These are phyloP conservation scores for Telenomus remus DNA, from an alignment of 1,140 invertebrate genomes.

Conservation along the genomic window DNA sequence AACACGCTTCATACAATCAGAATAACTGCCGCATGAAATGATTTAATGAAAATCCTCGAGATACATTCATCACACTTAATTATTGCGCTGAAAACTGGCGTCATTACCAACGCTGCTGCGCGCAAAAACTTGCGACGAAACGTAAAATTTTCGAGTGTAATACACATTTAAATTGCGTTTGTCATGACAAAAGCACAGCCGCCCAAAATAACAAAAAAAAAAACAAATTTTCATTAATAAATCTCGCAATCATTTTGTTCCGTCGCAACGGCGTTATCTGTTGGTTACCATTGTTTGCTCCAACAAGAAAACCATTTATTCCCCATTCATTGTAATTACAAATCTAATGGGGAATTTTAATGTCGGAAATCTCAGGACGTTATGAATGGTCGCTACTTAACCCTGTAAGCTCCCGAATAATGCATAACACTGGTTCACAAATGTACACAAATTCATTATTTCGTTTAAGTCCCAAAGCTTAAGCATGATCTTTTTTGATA, in stretches of 20 bases:
- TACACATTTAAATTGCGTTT: no score
- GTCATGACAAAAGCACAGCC: no score
- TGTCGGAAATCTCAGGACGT: constrained; percentile 35
- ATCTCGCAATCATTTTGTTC: no score
- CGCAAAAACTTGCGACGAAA: neutral
- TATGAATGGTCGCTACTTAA: constrained; percentile 38
- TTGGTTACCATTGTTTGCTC: constrained; percentile 3
- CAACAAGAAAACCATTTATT: constrained; percentile 19
- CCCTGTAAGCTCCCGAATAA: constrained; percentile 26
- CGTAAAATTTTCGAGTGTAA: neutral
- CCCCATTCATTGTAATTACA: constrained; percentile 31
- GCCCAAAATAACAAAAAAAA: no score
- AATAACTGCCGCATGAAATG: constrained; percentile 16
- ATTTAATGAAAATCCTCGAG: constrained; percentile 1
- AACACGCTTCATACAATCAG: constrained; percentile 35
- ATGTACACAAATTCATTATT: constrained; percentile 39
- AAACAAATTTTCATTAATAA: no score
- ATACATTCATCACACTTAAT: neutral
- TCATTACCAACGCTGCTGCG: neutral
- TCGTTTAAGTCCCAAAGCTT: neutral
- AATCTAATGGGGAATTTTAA: constrained; percentile 38
- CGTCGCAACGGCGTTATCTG: neutral
- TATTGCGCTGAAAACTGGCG: neutral
- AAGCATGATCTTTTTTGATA: neutral
- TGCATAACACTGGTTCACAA: constrained; percentile 20